phyloP scores from a whole-genome alignment of 2,888 invertebrate species.

The Drosophila percnosoma region DNA sequence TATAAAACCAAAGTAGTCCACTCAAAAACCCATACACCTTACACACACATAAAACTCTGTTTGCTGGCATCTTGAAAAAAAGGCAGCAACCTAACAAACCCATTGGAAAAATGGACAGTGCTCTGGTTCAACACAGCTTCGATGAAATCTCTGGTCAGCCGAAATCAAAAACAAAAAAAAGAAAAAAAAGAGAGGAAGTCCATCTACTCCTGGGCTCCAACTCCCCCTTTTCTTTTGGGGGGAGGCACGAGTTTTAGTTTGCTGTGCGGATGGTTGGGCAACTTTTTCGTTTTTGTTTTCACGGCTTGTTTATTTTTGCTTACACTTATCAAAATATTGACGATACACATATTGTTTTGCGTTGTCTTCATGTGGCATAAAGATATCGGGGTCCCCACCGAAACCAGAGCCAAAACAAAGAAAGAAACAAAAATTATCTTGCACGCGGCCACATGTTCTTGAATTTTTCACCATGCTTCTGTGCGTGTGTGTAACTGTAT shows the following conservation, averaged over 20 bases:
- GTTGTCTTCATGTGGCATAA: constrained; percentile 63
- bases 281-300: constrained; percentile 61
- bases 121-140: constrained; percentile 17
- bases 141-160: constrained; percentile 9
- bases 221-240: neutral
- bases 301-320: constrained; percentile 80
- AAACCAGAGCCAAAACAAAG: constrained; percentile 18
- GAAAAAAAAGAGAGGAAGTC: constrained; percentile 11
- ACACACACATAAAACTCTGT: constrained; percentile 14
- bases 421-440: constrained; percentile 49
- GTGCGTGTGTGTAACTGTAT: constrained; percentile 12
- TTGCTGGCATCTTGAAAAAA: constrained; percentile 29
- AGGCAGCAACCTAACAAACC: constrained; percentile 42
- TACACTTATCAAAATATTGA: constrained; percentile 80
- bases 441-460: constrained; percentile 50
- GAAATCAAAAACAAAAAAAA: neutral
- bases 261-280: constrained; percentile 44
- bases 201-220: constrained; percentile 15
- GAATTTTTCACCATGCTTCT: constrained; percentile 45
- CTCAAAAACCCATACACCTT: constrained; percentile 67
- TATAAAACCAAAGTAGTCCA: constrained; percentile 71
- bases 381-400: constrained; percentile 62
- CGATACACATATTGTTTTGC: constrained; percentile 72
- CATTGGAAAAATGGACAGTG: constrained; percentile 56
- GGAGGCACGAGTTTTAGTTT: constrained; percentile 37